A percentile compares a stretch with the other conserved stretches of the same genome.
These are phyloP conservation scores for Ptilorrhoa leucosticta DNA, from an alignment of 2,113 vertebrate genomes.

Conservation along the genomic window DNA sequence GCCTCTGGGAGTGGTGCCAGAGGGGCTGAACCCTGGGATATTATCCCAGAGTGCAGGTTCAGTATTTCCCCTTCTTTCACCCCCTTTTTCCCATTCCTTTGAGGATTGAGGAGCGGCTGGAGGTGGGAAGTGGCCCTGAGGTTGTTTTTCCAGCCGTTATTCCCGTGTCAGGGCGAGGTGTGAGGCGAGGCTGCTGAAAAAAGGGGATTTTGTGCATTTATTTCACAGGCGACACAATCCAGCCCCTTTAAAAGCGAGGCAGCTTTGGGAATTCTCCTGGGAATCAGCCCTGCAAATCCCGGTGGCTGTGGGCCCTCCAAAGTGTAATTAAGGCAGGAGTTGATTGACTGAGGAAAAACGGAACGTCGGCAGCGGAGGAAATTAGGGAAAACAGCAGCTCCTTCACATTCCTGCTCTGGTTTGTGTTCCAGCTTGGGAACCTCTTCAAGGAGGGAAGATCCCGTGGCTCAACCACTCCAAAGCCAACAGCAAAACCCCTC, in stretches of 20 bases:
- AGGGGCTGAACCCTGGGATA: neutral
- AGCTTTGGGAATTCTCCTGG: neutral
- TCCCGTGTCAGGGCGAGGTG: neutral
- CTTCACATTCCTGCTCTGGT: neutral
- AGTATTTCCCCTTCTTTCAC: neutral
- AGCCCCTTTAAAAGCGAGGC: neutral
- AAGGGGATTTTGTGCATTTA: neutral
- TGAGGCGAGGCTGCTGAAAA: constrained; percentile 22
- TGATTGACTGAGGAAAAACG: constrained; percentile 52
- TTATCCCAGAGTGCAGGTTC: neutral
- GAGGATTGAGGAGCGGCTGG: neutral
- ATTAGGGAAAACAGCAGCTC: constrained; percentile 8
- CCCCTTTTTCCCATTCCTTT: neutral
- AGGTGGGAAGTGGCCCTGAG: neutral
- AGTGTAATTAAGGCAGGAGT: constrained; percentile 45
- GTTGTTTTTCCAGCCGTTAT: constrained; percentile 36
- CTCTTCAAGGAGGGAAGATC: neutral
- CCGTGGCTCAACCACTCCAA: neutral
- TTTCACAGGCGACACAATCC: neutral
- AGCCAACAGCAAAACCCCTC: neutral
- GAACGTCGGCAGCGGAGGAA: neutral
- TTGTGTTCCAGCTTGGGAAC: neutral
- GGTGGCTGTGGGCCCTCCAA: neutral
- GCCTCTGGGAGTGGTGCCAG: neutral
- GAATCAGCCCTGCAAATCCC: neutral